Base-by-base conservation (phyloP, 2,797 vertebrate species). In the Champsocephalus gunnari region DNA sequence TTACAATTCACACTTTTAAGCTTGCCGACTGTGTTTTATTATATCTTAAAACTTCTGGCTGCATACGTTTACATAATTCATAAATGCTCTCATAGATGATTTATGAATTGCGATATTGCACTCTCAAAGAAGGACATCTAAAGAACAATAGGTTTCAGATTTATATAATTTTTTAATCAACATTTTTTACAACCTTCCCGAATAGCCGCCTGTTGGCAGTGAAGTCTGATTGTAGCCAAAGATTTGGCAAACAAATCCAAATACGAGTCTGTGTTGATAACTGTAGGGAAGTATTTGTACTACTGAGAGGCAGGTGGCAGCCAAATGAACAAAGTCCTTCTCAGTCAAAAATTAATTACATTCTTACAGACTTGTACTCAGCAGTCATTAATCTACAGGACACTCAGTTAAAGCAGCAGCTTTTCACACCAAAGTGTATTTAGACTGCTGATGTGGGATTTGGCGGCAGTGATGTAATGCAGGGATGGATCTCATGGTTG, bases 391-490 rank as follows among this genome's bases (percentile, higher is more conserved):
- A 83, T 79, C 79, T 70, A 51, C 85, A 73, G 48, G 64, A 80
- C 73, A 79, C 81, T 85, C 63, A 65, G 63, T 75, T 80, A 72
- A 82, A 61, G 67, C 57, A 47, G 62, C 58, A 79, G 79, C 77
- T 71, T 77, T 81, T 79, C 77, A 64, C 79, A 74, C 67, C 81
- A 72, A 83, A 77, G 77, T 53, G 63, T 81, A 78, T 80, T 83
- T 69, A 61, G 73, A 71, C 54, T 57, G 77, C 83, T 75, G 83
- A 87, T 84, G 77, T 21, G 9, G 59, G 73, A 75, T 83, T 86
- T 87, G 83, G 84, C 71, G 77, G 62, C 57, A 5, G 75, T 90
- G 87, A 85, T 87, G 90, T 91, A 87, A 87, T 73, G 7, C 56
- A 80, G 72, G 84, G 80, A 79, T 66, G 85, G 80, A 78, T 79